Base-by-base conservation (phyloP, 2,888 invertebrate species). In the Drosophila atripex region DNA sequence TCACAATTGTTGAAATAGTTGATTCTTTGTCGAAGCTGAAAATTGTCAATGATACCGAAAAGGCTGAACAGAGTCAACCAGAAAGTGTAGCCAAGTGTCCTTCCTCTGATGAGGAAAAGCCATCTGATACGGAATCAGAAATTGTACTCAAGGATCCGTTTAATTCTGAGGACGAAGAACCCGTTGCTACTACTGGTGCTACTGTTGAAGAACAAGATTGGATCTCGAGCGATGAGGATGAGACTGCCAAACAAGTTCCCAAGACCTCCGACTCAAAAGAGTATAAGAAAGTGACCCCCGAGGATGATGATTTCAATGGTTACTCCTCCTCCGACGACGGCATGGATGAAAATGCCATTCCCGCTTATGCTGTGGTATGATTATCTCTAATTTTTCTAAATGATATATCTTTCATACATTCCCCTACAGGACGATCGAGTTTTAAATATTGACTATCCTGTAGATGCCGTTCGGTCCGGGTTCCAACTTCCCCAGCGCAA, bases 311-410 rank as follows among this genome's bases (percentile, higher is more conserved):
- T 0, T n/a, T 25, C 11, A 7, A 38, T 5, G 50, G 41, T 0
- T 75, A 68, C 18, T 9, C 14, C 8, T 86, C 83, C 8, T 70
- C 82, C 2, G 76, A 76, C 12, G 83, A 77, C 5, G 80, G 80
- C 9, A 8, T 2, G 1, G 63, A 43, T 21, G 80, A 74, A 14
- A 73, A 82, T 12, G 90, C 90, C 9, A 71, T 90, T 38, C 90
- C 90, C 0, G 64, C 72, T 1, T 88, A 82, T 64, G 90, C 91
- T 11, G 75, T 90, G 56, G 90, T 90, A 77, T 66, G 70, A 18
- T 43, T 7, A 7, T 8, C 11, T 16, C n/a, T 2, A 28, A 39
- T n/a, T 16, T 7, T 12, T 3, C 1, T 6, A 11, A 55, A 16
- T 3, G 8, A 25, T 5, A 12, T 47, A n/a, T 23, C 3, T 5